phyloP scores from a whole-genome alignment of 2,888 invertebrate species.

The Trissolcus brochymenae region DNA sequence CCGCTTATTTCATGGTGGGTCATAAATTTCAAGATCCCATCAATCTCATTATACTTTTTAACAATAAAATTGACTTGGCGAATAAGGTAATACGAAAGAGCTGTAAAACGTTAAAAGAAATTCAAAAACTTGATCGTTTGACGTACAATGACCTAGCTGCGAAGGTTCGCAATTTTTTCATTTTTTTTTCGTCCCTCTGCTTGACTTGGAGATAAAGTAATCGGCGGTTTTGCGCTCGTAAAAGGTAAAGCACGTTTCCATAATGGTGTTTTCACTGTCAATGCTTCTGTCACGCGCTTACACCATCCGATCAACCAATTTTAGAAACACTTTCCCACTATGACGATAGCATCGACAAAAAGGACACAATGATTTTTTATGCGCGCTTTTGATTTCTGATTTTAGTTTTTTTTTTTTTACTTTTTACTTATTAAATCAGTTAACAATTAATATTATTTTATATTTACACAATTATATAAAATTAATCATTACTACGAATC shows the following conservation, averaged over 20 bases:
- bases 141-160: conserved; percentile 56
- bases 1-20: conserved; percentile 33
- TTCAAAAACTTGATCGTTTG: conserved; percentile 34
- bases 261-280: conserved; percentile 63
- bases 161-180: conserved; percentile 51
- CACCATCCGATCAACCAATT: conserved; percentile 43
- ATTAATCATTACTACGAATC: no score
- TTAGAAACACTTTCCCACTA: conserved; percentile 48
- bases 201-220: conserved; percentile 59
- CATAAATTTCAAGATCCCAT: conserved; percentile 47
- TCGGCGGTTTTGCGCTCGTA: conserved; percentile 61
- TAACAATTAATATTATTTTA: no score
- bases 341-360: conserved; percentile 38
- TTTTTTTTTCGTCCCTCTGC: conserved; percentile 23
- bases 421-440: not conserved
- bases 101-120: conserved; percentile 26
- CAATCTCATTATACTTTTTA: conserved; percentile 48
- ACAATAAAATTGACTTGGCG: conserved; percentile 51
- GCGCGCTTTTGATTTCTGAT: not conserved
- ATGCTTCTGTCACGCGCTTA: conserved; percentile 59
- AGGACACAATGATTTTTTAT: conserved; percentile 29
- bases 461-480: no score
- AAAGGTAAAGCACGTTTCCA: conserved; percentile 63
- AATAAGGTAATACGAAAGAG: conserved; percentile 42
- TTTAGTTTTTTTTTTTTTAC: not conserved